A percentile compares a stretch with the other conserved stretches of the same genome.
These are phyloP conservation scores for Homarus americanus DNA, from an alignment of 1,140 invertebrate species.

Conservation along the genomic window DNA sequence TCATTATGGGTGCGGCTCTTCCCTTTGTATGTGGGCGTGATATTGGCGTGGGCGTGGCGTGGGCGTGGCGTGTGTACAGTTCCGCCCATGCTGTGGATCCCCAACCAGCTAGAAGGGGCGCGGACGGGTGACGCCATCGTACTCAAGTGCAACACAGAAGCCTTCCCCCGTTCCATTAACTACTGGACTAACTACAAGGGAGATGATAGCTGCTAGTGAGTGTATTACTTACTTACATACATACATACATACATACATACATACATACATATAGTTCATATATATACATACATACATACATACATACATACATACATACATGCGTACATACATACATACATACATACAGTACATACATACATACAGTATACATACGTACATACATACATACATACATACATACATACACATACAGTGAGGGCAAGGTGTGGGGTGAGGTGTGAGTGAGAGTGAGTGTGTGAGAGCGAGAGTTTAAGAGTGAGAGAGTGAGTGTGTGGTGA, in stretches of 20 bases:
- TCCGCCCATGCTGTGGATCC: conserved; percentile 74
- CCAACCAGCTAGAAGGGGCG: conserved; percentile 74
- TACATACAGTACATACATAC: not conserved
- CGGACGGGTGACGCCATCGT: conserved; percentile 72
- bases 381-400: no score
- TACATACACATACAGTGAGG: no score
- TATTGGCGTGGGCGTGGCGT: no score
- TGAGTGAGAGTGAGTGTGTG: no score
- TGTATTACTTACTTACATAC: not conserved
- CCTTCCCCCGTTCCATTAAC: conserved; percentile 87
- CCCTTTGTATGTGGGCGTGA: conserved; percentile 19
- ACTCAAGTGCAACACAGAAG: conserved; percentile 88
- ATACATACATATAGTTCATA: not conserved
- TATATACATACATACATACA: not conserved
- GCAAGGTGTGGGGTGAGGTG: no score
- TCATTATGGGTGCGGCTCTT: not conserved
- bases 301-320: not conserved
- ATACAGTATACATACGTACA: no score
- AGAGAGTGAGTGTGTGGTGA: no score
- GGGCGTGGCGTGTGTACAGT: conserved; percentile 48
- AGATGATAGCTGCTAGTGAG: conserved; percentile 75
- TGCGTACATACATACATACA: not conserved
- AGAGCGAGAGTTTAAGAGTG: no score
- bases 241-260: not conserved
- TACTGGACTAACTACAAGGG: conserved; percentile 76